Base-by-base conservation (phyloP, 2,888 invertebrate genomes). In the Caenorhabditis sp. region DNA sequence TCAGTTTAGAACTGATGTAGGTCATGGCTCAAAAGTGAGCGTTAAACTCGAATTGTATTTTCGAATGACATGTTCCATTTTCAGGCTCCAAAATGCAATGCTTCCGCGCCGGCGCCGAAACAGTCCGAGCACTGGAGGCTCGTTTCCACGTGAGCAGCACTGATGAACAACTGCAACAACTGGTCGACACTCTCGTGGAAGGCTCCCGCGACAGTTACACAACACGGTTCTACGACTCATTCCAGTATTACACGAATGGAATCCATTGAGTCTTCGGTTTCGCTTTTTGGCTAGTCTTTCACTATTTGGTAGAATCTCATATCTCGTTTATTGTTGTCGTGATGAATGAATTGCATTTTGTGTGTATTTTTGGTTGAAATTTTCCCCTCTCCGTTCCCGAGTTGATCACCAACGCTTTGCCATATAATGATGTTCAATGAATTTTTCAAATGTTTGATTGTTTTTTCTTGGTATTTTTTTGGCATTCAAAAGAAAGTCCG, bases 181-280 rank as follows among this genome's bases (percentile, higher is more conserved):
- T 81, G 14, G 96, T 99, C 1, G 97, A 98, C 92, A 95, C 95
- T 80, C 95, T 99, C 93, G 98, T 99, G 49, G 96, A 97, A 90
- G 96, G 96, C 92, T 97, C 97, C 89, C 95, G 98, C 54, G 95
- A 97, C 93, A 98, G 98, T 73, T 94, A 98, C 87, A 98, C 98
- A 86, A 99, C 99, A 12, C 95, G 97, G 91, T 95, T 99, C 83
- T 99, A 99, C 94, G 99, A 99, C 94, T 96, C 97, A 93, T 99
- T 97, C 94, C 99, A 99, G 94, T 99, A 91, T 72, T 91, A 90
- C 76, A 90, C 91, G 8, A 91, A 91, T 73, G 90, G 90, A 28
- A 91, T 91, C 41, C 83, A 84, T 54, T 83, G 47, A 75, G 28
- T 70, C 12, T 10, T 38, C 41, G 4, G 44, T 28, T 58, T 44